Percentiles rank a stretch among this genome's conserved stretches.
phyloP scores from a whole-genome alignment of 2,113 vertebrate genomes.

The Anseranas semipalmata region DNA sequence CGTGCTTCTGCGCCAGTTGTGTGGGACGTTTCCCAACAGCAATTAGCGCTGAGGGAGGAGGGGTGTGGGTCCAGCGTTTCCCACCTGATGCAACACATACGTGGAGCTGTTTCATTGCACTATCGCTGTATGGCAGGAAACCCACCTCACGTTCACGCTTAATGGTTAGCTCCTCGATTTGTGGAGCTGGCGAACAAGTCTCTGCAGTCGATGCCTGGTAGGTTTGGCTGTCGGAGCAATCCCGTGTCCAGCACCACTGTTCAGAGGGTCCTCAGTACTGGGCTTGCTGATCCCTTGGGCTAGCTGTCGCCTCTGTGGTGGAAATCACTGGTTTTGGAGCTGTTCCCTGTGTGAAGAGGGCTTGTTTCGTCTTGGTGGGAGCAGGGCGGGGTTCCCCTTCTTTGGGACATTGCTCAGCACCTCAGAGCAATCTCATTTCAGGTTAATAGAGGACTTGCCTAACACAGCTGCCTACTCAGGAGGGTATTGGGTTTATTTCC shows the following conservation, averaged over 20 bases:
- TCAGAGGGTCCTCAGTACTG: not conserved
- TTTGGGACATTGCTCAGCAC: not conserved
- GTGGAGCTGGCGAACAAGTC: not conserved
- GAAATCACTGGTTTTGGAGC: not conserved
- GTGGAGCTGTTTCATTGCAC: no score
- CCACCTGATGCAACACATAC: no score
- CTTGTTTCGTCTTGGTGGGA: not conserved
- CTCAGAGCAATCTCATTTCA: not conserved
- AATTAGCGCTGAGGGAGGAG: no score
- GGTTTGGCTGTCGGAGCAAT: not conserved
- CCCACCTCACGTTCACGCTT: not conserved
- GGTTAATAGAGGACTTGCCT: not conserved
- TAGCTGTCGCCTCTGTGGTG: not conserved
- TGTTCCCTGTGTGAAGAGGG: not conserved
- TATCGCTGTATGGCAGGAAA: not conserved
- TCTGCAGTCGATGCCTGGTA: no score
- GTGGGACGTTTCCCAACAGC: no score
- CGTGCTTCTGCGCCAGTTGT: not conserved
- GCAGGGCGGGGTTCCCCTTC: not conserved
- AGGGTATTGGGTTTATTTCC: not conserved
- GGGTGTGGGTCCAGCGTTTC: no score
- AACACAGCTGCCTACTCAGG: not conserved
- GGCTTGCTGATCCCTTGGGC: rapidly evolving
- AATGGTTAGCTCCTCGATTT: not conserved
- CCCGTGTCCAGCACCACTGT: rapidly evolving